Evolutionary conservation across 2,888 invertebrate genomes (phyloP).

Genomic region (Polyommatus iphigenia): DNA sequence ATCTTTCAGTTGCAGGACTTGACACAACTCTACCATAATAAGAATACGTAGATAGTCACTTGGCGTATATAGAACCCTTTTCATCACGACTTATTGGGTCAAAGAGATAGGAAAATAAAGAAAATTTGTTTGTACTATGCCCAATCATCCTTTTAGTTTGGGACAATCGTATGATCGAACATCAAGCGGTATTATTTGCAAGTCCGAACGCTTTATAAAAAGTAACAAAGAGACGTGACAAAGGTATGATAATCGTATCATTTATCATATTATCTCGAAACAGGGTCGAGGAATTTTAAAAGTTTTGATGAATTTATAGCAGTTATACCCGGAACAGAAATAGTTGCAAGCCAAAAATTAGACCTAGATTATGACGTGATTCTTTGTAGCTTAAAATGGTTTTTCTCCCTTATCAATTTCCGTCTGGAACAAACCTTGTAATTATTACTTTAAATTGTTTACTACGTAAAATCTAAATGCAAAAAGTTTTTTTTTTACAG

Average conservation of each 20-base stretch:
- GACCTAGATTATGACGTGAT: no score
- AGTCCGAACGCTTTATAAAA: slow-evolving; percentile 24
- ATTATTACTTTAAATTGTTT: no score
- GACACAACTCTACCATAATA: no score
- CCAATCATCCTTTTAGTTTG: background rate
- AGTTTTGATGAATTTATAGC: slow-evolving; percentile 16
- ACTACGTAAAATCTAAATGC: background rate
- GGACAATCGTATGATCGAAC: slow-evolving; percentile 14
- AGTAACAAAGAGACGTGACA: slow-evolving; percentile 30
- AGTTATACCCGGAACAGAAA: background rate
- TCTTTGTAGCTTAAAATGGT: no score
- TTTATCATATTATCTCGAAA: slow-evolving; percentile 33
- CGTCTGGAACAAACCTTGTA: no score
- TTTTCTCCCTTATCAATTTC: no score
- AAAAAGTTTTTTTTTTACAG: background rate
- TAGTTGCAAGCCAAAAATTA: background rate
- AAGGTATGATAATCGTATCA: slow-evolving; percentile 34
- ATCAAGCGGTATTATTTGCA: slow-evolving; percentile 17
- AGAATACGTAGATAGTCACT: background rate
- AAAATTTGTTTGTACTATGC: slow-evolving; percentile 22
- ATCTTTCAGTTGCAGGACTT: no score
- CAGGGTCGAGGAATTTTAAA: slow-evolving; percentile 6
- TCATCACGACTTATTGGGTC: background rate
- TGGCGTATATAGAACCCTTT: background rate
- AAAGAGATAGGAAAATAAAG: slow-evolving; percentile 15